Evolutionary conservation across 2,797 vertebrate genomes (phyloP), one percentile per base, ranked within the genome.

Genomic region (Enteromius fasciolatus): DNA sequence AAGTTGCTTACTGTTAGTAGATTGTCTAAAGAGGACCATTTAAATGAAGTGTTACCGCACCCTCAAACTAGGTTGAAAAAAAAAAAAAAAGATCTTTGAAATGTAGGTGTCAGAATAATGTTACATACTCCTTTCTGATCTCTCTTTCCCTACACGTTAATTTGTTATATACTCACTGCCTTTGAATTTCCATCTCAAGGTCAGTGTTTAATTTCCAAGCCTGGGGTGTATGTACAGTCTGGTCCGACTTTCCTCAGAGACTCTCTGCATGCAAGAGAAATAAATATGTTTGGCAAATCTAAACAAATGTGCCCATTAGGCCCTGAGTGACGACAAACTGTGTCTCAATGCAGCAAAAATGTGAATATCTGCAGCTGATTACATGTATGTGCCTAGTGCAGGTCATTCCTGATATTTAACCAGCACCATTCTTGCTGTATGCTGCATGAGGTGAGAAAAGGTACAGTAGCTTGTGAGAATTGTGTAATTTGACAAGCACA

Each of bases 201-300:
- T 84, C 70, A 59, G 39, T 36, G 69, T 75, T 84, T 79, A 63
- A 84, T 74, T 79, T 80, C 31, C 77, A 67, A 23, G 25, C 59
- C 82, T 67, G 44, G 59, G 77, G 57, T 78, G 39, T 80, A 33
- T 76, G 36, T 77, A 73, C 18, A 48, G 46, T 48, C 36, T 31
- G 20, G 14, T 0, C 14, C 0, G 36, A 41, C 57, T 33, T 68
- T 77, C 61, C 61, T 76, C 33, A 4, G 82, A 81, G 78, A 77
- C 59, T 11, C 20, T 70, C 67, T 44, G 23, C 59, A 59, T 48
- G 70, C 48, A 57, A 69, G 57, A 66, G 59, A 77, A 84, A 84
- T 76, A 84, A 79, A 84, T 81, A 82, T 57, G 50, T 75, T 82
- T 84, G 63, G 79, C 79, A 86, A 82, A 82, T 82, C 76, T 74